phyloP scores from a whole-genome alignment of 2,888 invertebrate species.

The Emmelina monodactyla region DNA sequence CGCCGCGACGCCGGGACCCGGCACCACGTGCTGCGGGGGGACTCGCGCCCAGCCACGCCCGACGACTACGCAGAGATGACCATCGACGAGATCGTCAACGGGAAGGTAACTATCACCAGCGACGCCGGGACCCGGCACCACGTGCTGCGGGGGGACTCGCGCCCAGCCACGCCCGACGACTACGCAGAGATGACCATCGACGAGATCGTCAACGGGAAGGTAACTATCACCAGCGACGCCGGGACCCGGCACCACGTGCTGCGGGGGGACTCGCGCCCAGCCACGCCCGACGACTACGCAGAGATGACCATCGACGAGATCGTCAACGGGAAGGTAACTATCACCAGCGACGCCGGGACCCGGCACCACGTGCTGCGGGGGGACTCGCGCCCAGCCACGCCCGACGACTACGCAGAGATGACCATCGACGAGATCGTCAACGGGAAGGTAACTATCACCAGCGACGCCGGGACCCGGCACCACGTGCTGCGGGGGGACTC shows the following conservation, averaged over 20 bases:
- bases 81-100: conserved; percentile 97
- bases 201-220: conserved; percentile 97
- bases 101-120: conserved; percentile 70
- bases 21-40: conserved; percentile 19
- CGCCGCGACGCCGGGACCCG: conserved; percentile 74
- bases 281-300: conserved; percentile 67
- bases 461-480: conserved; percentile 69
- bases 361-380: conserved; percentile 21
- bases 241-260: conserved; percentile 32
- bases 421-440: conserved; percentile 97
- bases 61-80: conserved; percentile 79
- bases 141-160: conserved; percentile 6
- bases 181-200: conserved; percentile 88
- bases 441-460: conserved; percentile 75
- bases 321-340: conserved; percentile 89
- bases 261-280: too few relatives aligned
- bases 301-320: conserved; percentile 95
- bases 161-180: conserved; percentile 23
- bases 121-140: conserved; percentile 53
- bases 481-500: conserved; percentile 15
- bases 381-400: too few relatives aligned
- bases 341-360: conserved; percentile 68
- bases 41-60: conserved; percentile 33
- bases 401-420: conserved; percentile 75
- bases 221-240: conserved; percentile 66